Evolutionary conservation across 2,888 invertebrate genomes (phyloP).

Genomic region (Molanna angustata): DNA sequence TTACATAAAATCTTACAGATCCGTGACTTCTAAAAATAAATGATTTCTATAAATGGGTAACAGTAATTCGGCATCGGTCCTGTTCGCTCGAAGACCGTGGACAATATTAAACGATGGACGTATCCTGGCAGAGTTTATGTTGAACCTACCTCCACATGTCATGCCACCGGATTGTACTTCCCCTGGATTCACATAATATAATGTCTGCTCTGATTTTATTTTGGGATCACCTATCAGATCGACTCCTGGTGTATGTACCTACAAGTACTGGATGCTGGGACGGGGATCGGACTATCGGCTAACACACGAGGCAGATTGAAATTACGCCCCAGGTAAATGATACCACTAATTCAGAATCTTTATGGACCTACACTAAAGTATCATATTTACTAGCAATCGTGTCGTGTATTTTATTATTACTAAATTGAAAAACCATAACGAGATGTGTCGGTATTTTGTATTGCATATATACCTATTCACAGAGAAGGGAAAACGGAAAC

Average conservation of each 20-base stretch:
- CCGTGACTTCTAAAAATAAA: too few species aligned
- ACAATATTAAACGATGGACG: constrained; percentile 29
- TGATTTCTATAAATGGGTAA: too few species aligned
- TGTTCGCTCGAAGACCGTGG: constrained; percentile 7
- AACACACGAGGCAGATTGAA: constrained; percentile 9
- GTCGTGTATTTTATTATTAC: not conserved
- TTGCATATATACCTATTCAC: too few species aligned
- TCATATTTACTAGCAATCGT: not conserved
- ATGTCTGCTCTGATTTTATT: constrained; percentile 18
- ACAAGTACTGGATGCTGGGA: too few species aligned
- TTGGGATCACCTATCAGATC: constrained; percentile 18
- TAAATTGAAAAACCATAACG: not conserved
- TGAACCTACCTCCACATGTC: constrained; percentile 17
- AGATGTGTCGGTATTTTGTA: too few species aligned
- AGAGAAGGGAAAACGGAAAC: too few species aligned
- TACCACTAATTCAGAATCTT: constrained; percentile 6
- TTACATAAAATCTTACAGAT: too few species aligned
- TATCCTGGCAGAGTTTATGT: constrained; percentile 12
- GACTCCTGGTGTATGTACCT: not conserved
- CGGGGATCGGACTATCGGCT: constrained; percentile 7
- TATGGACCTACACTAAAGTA: not conserved
- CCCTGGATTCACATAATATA: constrained; percentile 12
- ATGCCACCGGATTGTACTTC: constrained; percentile 15
- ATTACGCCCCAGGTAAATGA: constrained; percentile 12
- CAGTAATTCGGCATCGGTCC: not conserved